phyloP scores from a whole-genome alignment of 2,113 vertebrate species.

The Colius striatus region DNA sequence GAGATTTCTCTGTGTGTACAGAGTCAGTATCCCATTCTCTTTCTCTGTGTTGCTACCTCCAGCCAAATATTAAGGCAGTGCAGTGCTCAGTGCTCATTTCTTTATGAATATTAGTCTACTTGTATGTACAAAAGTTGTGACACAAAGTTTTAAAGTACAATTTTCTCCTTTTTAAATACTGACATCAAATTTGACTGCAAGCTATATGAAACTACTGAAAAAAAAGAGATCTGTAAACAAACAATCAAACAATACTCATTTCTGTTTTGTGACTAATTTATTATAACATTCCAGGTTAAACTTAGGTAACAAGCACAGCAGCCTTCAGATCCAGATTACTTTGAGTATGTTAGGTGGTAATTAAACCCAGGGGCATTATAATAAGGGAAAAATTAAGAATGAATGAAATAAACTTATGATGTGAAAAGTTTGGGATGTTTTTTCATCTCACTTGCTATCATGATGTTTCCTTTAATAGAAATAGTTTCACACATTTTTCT shows the following conservation, averaged over 20 bases:
- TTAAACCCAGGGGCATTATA: not conserved
- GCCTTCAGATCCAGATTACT: not conserved
- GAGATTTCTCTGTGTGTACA: not conserved
- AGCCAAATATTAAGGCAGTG: not conserved
- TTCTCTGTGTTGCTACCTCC: not conserved
- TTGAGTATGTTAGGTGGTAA: not conserved
- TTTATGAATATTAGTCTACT: not conserved
- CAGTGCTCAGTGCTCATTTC: not conserved
- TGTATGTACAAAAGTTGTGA: not conserved
- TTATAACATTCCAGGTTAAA: not conserved
- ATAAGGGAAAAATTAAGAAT: not conserved
- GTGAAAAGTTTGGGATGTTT: not conserved
- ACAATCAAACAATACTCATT: not conserved
- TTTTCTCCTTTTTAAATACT: not conserved
- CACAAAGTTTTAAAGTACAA: not conserved
- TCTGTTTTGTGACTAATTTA: not conserved
- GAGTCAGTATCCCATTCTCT: not conserved
- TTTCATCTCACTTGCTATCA: not conserved
- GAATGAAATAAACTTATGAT: not conserved
- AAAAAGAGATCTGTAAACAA: not conserved
- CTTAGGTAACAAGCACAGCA: not conserved
- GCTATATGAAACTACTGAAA: not conserved
- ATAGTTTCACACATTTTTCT: not conserved
- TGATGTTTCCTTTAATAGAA: not conserved
- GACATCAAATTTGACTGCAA: not conserved